phyloP scores from a whole-genome alignment of 2,113 vertebrate genomes.

The Ophiodon elongatus region DNA sequence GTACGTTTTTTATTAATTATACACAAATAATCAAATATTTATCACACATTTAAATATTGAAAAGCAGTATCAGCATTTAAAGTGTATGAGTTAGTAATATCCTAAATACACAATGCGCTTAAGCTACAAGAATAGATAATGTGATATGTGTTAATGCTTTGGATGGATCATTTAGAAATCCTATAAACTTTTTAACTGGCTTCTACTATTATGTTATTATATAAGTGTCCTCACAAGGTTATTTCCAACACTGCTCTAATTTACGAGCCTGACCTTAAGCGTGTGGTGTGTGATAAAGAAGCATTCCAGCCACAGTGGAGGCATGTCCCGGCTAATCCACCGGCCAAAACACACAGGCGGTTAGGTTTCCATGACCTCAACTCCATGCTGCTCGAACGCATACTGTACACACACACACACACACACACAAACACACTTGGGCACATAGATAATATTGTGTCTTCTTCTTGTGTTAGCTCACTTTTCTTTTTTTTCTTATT shows the following conservation, averaged over 20 bases:
- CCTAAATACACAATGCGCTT: conserved; percentile 56
- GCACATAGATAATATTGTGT: conserved; percentile 12
- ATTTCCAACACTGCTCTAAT: conserved; percentile 35
- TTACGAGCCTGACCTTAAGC: conserved; percentile 47
- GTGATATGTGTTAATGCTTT: conserved; percentile 31
- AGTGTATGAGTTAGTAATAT: conserved; percentile 37
- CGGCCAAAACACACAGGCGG: conserved; percentile 62
- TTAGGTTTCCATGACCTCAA: conserved; percentile 81
- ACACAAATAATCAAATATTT: conserved; percentile 60
- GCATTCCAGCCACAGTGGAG: conserved; percentile 67
- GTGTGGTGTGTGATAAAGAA: conserved; percentile 51
- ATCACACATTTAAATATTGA: conserved; percentile 47
- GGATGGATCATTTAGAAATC: conserved; percentile 34
- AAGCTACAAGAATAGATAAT: conserved; percentile 37
- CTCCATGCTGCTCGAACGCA: conserved; percentile 57
- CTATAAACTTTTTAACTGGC: conserved; percentile 39
- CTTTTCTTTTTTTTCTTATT: conserved; percentile 11
- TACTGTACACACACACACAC: conserved; percentile 21
- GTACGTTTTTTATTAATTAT: conserved; percentile 47
- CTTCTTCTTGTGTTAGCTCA: conserved; percentile 3
- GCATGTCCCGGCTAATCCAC: conserved; percentile 73
- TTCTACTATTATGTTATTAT: neutral
- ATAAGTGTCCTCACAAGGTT: conserved; percentile 53
- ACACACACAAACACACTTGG: conserved; percentile 6
- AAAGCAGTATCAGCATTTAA: conserved; percentile 52